These are phyloP conservation scores for Paradoxurus hermaphroditus DNA, from an alignment of 2,113 vertebrate species.

Conservation along the genomic window DNA sequence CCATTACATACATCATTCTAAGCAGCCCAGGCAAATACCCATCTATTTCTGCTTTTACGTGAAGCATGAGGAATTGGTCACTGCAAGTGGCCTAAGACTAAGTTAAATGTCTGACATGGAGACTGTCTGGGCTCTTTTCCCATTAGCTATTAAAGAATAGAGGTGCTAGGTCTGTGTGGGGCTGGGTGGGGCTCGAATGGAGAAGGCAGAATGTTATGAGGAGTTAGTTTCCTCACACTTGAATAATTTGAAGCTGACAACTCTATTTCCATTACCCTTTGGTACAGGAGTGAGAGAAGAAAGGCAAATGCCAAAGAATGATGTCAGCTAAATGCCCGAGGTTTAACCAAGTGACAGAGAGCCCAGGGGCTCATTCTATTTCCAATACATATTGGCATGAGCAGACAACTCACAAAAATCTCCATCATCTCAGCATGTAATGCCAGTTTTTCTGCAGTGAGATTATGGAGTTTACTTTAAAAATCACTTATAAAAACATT, in stretches of 20 bases:
- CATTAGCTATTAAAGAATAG: slow-evolving; percentile 8
- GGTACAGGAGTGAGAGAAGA: slow-evolving; percentile 65
- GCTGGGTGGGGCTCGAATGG: background rate
- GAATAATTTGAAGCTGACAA: slow-evolving; percentile 66
- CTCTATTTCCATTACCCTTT: slow-evolving; percentile 65
- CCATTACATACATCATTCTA: slow-evolving; percentile 54
- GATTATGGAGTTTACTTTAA: slow-evolving; percentile 56
- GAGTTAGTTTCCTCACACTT: slow-evolving; percentile 29
- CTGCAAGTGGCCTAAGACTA: slow-evolving; percentile 26
- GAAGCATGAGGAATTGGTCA: slow-evolving; percentile 39
- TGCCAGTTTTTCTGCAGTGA: background rate
- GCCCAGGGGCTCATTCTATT: slow-evolving; percentile 30
- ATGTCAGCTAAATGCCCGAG: slow-evolving; percentile 57
- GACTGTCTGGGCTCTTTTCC: background rate
- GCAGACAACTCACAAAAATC: slow-evolving; percentile 29
- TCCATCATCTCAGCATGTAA: background rate
- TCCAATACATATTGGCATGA: slow-evolving; percentile 47
- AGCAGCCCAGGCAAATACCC: slow-evolving; percentile 33
- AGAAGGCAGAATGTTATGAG: slow-evolving; percentile 33
- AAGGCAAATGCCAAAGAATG: slow-evolving; percentile 63
- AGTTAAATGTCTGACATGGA: slow-evolving; percentile 28
- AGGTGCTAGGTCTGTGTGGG: background rate
- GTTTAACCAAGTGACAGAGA: slow-evolving; percentile 59
- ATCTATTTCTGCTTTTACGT: slow-evolving; percentile 32
- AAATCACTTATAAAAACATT: slow-evolving; percentile 57